Conservation (phyloP, 2,797 vertebrate species). For the Prunella strophiata region DNA sequence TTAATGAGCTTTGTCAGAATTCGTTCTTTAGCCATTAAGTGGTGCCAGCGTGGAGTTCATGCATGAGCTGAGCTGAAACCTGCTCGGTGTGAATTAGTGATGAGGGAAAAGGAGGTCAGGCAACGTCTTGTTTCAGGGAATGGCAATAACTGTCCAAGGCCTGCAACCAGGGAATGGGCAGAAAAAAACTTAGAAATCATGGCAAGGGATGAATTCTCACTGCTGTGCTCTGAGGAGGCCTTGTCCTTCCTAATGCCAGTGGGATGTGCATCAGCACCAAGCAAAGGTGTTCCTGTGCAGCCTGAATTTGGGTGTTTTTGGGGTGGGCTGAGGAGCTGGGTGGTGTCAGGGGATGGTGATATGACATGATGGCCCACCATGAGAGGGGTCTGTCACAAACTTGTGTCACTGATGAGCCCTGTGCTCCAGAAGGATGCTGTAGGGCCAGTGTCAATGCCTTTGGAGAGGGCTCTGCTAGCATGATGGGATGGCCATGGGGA, state of each 20-base stretch:
- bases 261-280: neutral
- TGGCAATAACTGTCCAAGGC: accelerated
- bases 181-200: neutral
- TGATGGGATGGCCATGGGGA: accelerated
- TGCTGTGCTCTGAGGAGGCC: neutral
- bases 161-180: neutral
- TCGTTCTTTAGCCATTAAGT: constrained; percentile 26
- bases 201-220: neutral
- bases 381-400: neutral
- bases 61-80: constrained; percentile 32
- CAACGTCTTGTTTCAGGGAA: neutral
- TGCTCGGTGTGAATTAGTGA: constrained; percentile 57
- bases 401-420: neutral
- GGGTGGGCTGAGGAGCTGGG: neutral
- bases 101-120: constrained; percentile 56
- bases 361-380: neutral
- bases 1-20: constrained; percentile 52
- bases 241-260: neutral
- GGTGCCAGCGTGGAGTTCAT: neutral
- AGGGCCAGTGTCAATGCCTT: neutral
- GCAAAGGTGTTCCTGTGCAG: neutral
- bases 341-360: neutral
- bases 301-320: neutral
- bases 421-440: neutral
- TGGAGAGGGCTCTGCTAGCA: neutral